Conservation (phyloP, 2,888 invertebrate species). For the Seira sanloemensis region DNA sequence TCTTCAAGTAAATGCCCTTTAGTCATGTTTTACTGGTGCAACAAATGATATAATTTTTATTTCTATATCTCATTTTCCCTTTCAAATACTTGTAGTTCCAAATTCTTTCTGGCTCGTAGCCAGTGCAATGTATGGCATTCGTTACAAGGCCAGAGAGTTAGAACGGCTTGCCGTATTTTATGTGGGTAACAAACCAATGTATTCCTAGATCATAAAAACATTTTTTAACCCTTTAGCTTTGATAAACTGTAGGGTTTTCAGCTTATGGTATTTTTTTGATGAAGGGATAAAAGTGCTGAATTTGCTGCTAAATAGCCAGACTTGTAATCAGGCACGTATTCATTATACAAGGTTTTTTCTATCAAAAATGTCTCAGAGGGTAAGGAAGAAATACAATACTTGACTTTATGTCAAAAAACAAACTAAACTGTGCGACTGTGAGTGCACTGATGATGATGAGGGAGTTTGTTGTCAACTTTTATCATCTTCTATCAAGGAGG, state of each 20-base stretch:
- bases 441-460: no score
- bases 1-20: no score
- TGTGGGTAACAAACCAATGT: conserved; percentile 53
- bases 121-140: conserved; percentile 41
- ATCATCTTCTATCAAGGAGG: conserved; percentile 45
- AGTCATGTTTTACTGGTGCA: no score
- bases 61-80: conserved; percentile 22
- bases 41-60: conserved; percentile 44
- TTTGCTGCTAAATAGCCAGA: conserved; percentile 50
- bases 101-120: conserved; percentile 44
- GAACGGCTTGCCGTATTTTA: conserved; percentile 59
- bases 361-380: neutral
- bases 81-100: neutral
- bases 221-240: no score
- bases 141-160: conserved; percentile 58
- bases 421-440: no score
- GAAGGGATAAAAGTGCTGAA: conserved; percentile 55
- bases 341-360: neutral
- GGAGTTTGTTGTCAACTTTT: conserved; percentile 48
- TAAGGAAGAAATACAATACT: neutral
- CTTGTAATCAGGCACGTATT: conserved; percentile 39
- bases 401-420: neutral
- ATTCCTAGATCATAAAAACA: no score
- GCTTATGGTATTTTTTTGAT: no score
- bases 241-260: no score